Conservation (phyloP, 2,888 invertebrate genomes). For the Antheraea assamensis region DNA sequence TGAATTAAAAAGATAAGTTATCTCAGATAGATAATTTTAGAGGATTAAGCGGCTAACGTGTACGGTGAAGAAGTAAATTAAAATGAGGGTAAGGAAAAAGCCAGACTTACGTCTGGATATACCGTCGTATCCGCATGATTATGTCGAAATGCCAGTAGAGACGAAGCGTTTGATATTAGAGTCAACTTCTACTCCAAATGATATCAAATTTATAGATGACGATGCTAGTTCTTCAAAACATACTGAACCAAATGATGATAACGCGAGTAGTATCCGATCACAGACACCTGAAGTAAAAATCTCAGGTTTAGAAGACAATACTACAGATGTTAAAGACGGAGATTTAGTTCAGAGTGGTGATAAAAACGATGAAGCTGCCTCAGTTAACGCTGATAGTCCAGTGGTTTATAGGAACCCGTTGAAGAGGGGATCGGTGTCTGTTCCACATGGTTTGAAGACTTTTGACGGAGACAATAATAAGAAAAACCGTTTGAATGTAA, state of each 20-base stretch:
- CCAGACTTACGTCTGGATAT: constrained; percentile 65
- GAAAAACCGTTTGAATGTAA: constrained; percentile 39
- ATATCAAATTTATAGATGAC: constrained; percentile 20
- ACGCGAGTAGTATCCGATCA: constrained; percentile 35
- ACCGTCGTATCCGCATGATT: constrained; percentile 65
- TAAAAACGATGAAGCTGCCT: constrained; percentile 20
- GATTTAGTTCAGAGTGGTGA: constrained; percentile 20
- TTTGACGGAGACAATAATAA: constrained; percentile 58
- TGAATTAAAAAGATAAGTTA: constrained; percentile 23
- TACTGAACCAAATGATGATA: constrained; percentile 17
- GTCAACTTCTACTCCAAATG: constrained; percentile 30
- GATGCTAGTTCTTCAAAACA: neutral
- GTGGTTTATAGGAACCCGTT: constrained; percentile 49
- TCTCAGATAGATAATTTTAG: constrained; percentile 16
- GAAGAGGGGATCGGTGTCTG: constrained; percentile 84
- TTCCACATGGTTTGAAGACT: constrained; percentile 83
- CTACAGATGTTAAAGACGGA: constrained; percentile 19
- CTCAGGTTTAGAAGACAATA: constrained; percentile 31
- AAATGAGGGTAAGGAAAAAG: constrained; percentile 65
- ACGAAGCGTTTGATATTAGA: constrained; percentile 50
- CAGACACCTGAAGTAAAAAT: constrained; percentile 68
- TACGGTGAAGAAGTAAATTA: constrained; percentile 19
- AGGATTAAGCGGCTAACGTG: neutral
- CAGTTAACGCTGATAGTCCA: constrained; percentile 39
- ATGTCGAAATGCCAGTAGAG: constrained; percentile 70